Conservation (phyloP, 2,797 vertebrate species). For the Eulemur mongoz region DNA sequence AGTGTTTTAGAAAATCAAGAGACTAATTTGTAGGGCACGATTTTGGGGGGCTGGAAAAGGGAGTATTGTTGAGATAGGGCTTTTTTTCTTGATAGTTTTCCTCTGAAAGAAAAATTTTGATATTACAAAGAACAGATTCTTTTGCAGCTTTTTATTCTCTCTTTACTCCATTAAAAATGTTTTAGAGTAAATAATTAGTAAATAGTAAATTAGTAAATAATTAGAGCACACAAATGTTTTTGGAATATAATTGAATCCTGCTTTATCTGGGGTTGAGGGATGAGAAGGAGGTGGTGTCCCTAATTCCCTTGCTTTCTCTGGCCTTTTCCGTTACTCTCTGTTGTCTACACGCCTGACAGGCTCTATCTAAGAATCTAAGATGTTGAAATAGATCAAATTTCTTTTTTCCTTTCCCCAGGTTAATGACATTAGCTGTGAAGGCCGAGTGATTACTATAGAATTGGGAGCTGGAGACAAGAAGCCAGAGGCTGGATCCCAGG, state of each 20-base stretch:
- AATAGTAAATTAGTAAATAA: background rate
- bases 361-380: background rate
- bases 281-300: background rate
- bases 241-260: background rate
- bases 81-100: background rate
- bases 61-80: background rate
- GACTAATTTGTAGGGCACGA: background rate
- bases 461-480: conserved; percentile 9
- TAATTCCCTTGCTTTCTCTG: background rate
- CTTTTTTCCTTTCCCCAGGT: background rate
- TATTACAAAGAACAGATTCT: background rate
- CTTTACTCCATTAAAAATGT: background rate
- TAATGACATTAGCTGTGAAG: conserved; percentile 46
- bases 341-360: background rate
- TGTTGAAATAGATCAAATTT: conserved; percentile 32
- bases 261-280: background rate
- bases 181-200: background rate
- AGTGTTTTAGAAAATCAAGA: background rate
- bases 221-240: background rate
- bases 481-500: background rate
- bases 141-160: background rate
- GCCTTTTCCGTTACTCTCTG: background rate
- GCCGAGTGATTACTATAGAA: background rate
- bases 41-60: background rate
- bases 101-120: background rate